These are phyloP conservation scores for Nipponia nippon DNA, from an alignment of 2,113 vertebrate genomes.

Conservation along the genomic window DNA sequence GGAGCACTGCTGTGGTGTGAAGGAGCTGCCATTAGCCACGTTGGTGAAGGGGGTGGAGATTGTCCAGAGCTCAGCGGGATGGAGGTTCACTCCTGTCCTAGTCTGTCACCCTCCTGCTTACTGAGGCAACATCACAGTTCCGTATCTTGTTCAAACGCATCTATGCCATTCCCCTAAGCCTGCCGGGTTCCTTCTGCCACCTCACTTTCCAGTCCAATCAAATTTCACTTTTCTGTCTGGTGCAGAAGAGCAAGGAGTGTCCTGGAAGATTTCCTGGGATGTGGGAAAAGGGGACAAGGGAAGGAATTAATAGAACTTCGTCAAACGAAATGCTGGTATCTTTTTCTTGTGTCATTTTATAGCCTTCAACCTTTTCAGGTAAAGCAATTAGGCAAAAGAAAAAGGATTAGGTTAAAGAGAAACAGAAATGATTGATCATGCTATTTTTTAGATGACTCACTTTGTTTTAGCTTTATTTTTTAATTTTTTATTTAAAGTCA, in stretches of 20 bases:
- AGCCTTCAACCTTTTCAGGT: background rate
- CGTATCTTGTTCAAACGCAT: background rate
- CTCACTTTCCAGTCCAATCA: background rate
- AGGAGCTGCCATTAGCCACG: background rate
- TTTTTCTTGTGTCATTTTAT: background rate
- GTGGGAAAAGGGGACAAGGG: background rate
- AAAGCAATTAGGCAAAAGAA: background rate
- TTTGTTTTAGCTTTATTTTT: background rate
- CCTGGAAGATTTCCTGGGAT: background rate
- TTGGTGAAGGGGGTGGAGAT: background rate
- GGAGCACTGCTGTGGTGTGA: background rate
- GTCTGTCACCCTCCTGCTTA: background rate
- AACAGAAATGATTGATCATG: background rate
- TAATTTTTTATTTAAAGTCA: background rate
- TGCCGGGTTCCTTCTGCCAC: background rate
- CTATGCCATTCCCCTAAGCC: background rate
- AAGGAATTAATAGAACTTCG: background rate
- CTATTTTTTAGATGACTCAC: background rate
- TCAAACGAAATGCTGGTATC: background rate
- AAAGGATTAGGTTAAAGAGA: background rate
- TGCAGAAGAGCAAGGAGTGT: background rate
- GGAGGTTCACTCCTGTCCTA: background rate
- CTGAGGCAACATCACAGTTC: background rate
- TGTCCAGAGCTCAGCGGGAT: background rate
- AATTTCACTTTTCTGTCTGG: background rate